Evolutionary conservation across 2,113 vertebrate species (phyloP).

Genomic region (Peromyscus polionotus): DNA sequence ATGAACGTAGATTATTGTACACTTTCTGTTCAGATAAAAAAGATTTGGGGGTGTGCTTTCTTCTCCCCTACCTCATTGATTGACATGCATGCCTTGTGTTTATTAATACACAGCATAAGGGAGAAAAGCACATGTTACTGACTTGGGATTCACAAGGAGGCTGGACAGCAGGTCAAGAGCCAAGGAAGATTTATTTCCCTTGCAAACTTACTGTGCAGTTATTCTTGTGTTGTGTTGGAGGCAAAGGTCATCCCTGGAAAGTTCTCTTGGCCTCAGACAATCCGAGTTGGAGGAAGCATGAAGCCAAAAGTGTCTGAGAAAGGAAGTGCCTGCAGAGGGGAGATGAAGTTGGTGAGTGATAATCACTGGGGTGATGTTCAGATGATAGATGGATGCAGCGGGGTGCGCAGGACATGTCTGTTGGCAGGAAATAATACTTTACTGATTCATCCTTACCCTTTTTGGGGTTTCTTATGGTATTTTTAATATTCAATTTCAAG

Average conservation of each 20-base stretch:
- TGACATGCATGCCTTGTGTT: background rate
- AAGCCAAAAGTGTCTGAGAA: background rate
- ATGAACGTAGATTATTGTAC: slow-evolving; percentile 27
- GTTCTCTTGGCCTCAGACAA: slow-evolving; percentile 5
- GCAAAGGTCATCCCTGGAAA: slow-evolving; percentile 53
- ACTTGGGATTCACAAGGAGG: background rate
- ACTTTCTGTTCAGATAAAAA: slow-evolving; percentile 28
- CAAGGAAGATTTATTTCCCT: slow-evolving; percentile 33
- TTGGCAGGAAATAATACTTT: background rate
- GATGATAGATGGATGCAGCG: background rate
- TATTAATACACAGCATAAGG: background rate
- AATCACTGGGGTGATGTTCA: too few relatives aligned
- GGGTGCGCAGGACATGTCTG: background rate
- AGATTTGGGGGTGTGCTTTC: background rate
- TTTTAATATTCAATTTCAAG: background rate
- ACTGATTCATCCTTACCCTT: background rate
- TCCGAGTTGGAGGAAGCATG: slow-evolving; percentile 16
- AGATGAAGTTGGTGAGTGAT: background rate
- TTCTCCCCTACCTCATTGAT: slow-evolving; percentile 9
- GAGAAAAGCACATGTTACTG: background rate
- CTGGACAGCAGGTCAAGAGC: background rate
- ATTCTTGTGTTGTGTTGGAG: slow-evolving; percentile 39
- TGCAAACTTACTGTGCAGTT: background rate
- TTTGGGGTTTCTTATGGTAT: background rate
- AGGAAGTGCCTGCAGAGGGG: background rate